Evolutionary conservation across 2,797 vertebrate genomes (phyloP).

Genomic region (Cyprinella venusta): DNA sequence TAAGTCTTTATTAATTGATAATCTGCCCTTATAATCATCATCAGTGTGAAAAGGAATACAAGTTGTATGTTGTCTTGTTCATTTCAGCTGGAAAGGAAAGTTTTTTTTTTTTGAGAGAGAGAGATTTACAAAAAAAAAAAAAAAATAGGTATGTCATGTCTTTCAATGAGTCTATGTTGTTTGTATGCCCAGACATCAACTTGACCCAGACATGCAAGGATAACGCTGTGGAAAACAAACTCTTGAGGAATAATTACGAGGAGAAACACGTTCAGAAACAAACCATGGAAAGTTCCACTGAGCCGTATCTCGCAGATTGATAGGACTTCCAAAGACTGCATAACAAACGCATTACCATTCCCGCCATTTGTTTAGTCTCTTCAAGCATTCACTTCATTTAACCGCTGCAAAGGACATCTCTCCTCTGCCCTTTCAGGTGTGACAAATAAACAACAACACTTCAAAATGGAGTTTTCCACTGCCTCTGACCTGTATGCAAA

Average conservation of each 20-base stretch:
- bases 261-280: neutral
- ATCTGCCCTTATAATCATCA: neutral
- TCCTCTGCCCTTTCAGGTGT: slow-evolving; percentile 37
- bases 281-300: slow-evolving; percentile 3
- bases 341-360: slow-evolving; percentile 45
- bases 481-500: slow-evolving; percentile 4
- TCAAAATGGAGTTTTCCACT: neutral
- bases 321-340: slow-evolving; percentile 27
- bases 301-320: slow-evolving; percentile 20
- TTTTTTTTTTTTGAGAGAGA: neutral
- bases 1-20: neutral
- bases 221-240: neutral
- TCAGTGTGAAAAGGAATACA: neutral
- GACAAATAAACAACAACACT: slow-evolving; percentile 28
- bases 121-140: too few relatives aligned
- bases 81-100: neutral
- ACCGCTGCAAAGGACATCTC: slow-evolving; percentile 36
- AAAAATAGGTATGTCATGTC: neutral
- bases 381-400: slow-evolving; percentile 45
- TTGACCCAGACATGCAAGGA: neutral
- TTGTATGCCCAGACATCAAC: neutral
- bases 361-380: slow-evolving; percentile 50
- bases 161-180: neutral
- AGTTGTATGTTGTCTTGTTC: neutral
- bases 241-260: neutral